Conservation (phyloP, 2,797 vertebrate genomes). For the Alectoris magna region DNA sequence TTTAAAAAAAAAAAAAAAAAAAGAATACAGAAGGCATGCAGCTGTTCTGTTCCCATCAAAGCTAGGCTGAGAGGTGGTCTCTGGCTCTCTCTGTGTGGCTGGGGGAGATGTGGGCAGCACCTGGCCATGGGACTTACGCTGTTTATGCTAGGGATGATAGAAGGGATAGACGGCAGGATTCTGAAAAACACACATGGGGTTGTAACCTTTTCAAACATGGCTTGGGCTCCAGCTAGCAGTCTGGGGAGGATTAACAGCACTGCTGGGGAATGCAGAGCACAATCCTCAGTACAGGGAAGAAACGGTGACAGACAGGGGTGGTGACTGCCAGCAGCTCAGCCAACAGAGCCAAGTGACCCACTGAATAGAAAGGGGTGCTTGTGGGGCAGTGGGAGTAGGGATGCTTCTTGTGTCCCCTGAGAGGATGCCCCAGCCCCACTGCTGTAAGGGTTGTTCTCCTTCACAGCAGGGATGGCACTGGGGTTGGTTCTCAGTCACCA, state of each 20-base stretch:
- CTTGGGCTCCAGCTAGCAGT: not conserved
- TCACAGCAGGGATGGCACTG: not conserved
- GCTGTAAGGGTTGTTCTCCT: fast-evolving
- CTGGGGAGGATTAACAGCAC: not conserved
- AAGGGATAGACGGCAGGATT: not conserved
- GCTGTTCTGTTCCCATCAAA: not conserved
- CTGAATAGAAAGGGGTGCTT: not conserved
- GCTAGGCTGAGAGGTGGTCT: fast-evolving
- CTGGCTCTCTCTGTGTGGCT: not conserved
- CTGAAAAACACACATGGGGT: not conserved
- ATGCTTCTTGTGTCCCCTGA: fast-evolving
- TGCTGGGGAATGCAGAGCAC: not conserved
- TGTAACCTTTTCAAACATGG: not conserved
- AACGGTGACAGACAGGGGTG: not conserved
- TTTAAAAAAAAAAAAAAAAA: not conserved
- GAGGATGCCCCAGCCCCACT: not conserved
- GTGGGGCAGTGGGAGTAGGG: not conserved
- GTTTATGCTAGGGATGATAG: fast-evolving
- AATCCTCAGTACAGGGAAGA: not conserved
- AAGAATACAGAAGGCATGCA: not conserved
- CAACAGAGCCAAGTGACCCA: not conserved
- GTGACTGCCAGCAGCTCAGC: not conserved
- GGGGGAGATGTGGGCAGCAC: not conserved
- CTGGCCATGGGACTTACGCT: fast-evolving
- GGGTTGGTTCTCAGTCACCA: not conserved